Percentiles rank a stretch among this genome's conserved stretches.
Conservation (phyloP, 2,888 invertebrate species). For the Tetropium fuscum region DNA sequence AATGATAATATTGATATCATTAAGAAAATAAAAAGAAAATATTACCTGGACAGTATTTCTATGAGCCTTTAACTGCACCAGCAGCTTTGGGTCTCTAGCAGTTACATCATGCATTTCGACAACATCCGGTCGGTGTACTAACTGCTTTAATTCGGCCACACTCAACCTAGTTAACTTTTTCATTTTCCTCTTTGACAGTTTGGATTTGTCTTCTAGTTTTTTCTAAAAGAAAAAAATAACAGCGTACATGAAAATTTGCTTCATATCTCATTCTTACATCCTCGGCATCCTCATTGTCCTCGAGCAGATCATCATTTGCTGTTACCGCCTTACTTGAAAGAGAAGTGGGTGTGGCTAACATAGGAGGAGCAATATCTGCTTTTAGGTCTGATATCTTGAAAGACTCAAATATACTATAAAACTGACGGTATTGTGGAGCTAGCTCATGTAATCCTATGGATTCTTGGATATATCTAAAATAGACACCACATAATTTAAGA, state of each 20-base stretch:
- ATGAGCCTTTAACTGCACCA: constrained; percentile 97
- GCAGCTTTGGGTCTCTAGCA: constrained; percentile 93
- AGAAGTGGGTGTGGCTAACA: constrained; percentile 64
- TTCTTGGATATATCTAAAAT: constrained; percentile 80
- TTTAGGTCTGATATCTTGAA: constrained; percentile 89
- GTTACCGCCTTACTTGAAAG: constrained; percentile 68
- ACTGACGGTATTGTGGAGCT: constrained; percentile 94
- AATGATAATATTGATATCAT: constrained; percentile 2
- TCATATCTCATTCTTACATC: constrained; percentile 59
- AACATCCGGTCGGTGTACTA: constrained; percentile 95
- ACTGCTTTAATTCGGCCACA: constrained; percentile 96
- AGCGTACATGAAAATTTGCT: constrained; percentile 62
- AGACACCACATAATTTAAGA: no score
- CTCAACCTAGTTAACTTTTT: constrained; percentile 95
- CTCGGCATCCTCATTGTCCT: constrained; percentile 67
- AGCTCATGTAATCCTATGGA: constrained; percentile 86
- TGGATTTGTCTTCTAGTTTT: constrained; percentile 86
- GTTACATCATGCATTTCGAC: constrained; percentile 99
- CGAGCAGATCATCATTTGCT: constrained; percentile 71
- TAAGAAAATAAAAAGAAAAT: constrained; percentile 11
- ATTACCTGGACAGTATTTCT: constrained; percentile 91
- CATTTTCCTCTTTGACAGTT: constrained; percentile 94
- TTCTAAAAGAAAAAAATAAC: constrained; percentile 57
- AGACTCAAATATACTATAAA: constrained; percentile 91
- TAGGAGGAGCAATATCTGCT: constrained; percentile 68